A percentile compares a stretch with the other conserved stretches of the same genome.
These are phyloP conservation scores for Argyresthia goedartella DNA, from an alignment of 2,888 invertebrate genomes.

Conservation along the genomic window DNA sequence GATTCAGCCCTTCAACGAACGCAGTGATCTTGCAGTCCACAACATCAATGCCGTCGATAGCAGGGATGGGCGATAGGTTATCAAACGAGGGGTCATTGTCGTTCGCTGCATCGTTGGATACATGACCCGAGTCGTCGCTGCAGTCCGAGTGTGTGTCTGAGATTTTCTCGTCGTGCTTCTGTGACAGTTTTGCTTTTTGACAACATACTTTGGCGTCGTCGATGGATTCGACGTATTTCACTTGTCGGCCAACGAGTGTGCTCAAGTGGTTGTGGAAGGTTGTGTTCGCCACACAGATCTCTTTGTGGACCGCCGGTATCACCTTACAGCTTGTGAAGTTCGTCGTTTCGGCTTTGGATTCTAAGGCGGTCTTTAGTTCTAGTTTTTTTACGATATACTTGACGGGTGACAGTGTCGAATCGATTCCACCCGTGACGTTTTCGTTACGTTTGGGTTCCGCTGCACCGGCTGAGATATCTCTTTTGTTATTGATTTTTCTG, in stretches of 20 bases:
- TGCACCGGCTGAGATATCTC: constrained; percentile 38
- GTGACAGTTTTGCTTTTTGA: constrained; percentile 43
- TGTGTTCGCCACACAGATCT: constrained; percentile 58
- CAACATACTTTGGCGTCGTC: constrained; percentile 52
- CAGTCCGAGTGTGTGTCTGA: constrained; percentile 77
- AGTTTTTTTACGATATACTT: constrained; percentile 63
- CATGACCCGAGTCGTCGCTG: constrained; percentile 86
- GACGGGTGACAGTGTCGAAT: constrained; percentile 56
- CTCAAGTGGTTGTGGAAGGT: constrained; percentile 63
- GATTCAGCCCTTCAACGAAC: constrained; percentile 39
- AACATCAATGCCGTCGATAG: constrained; percentile 36
- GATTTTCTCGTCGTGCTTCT: constrained; percentile 63
- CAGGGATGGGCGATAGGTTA: constrained; percentile 38
- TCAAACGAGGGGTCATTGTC: constrained; percentile 70
- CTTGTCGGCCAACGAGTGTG: constrained; percentile 64
- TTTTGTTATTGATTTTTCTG: constrained; percentile 53
- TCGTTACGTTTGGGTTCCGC: constrained; percentile 44
- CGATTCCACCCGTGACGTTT: constrained; percentile 40
- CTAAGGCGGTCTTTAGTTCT: constrained; percentile 57
- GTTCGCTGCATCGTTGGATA: constrained; percentile 84
- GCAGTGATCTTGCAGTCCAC: constrained; percentile 41
- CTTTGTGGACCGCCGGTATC: constrained; percentile 59
- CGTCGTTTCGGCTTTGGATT: constrained; percentile 46
- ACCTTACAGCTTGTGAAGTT: constrained; percentile 58
- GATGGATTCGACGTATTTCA: constrained; percentile 52